Base-by-base conservation (phyloP, 2,797 vertebrate species). In the Rhinophrynus dorsalis region DNA sequence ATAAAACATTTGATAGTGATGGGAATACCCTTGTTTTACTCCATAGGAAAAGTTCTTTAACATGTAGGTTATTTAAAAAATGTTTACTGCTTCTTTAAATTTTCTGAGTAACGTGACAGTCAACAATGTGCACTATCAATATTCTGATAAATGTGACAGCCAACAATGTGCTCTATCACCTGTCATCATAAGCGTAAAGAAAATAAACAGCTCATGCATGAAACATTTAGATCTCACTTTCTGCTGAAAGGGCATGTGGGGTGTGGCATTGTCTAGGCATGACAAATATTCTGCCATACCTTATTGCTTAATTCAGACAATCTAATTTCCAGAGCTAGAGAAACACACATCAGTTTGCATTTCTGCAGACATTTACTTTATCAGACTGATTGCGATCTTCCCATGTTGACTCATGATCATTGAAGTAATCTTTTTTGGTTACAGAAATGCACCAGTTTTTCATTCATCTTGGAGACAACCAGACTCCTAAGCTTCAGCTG, bases 351-450 rank as follows among this genome's bases (percentile, higher is more conserved):
- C 52, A 58, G 20, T 65, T 50, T 38, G 24, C 60, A 40, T 38
- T 40, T 35, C 51, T 30, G 17, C 15, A 17, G 60, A 62, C 68
- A 64, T 57, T 45, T 56, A 55, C 32, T 64, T 64, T 50, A 57
- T 57, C 68, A 71, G 13, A 40, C 21, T 21, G 50, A 58, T 64
- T 32, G 48, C n/a, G 30, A 69, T 61, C 57, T 61, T 42, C 33
- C 54, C 21, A 32, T 68, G 48, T 68, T 44, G 38, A 26, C 37
- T 55, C 29, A 62, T 24, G 4, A 11, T 35, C 17, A 66, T 13
- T 37, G 40, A 5, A 63, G 58, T 45, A 75, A 40, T 23, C 64
- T 59, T 18, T 59, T 67, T 68, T 56, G 35, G n/a, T 75, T 68
- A 52, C n/a, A 54, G 75, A 74, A 30, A 23, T 54, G 40, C 29